Evolutionary conservation across 1,140 invertebrate genomes (phyloP), one percentile per base, ranked within the genome.

Genomic region (Pomacea maculata): DNA sequence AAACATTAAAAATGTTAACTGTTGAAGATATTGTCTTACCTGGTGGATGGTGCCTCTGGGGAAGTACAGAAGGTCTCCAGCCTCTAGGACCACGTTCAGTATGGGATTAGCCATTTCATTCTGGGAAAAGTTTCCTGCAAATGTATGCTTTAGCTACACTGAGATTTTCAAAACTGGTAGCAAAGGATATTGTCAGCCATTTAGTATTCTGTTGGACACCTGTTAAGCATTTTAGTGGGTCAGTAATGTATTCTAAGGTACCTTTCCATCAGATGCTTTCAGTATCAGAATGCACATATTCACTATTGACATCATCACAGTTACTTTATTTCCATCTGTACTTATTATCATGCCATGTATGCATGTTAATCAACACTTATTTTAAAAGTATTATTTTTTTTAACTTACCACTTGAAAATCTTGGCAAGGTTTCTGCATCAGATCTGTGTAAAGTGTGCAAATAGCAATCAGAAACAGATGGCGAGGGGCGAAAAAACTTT

Each of bases 41-140:
- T 93, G 97, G 92, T 99, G 98, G 82, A 99, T 98, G 57, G 94
- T 95, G 14, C 98, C 98, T 73, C 98, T 92, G 19, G 97, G 97
- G 85, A 94, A 93, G 91, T 99, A 99, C 0, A 99, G 91, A 77
- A 99, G 88, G 91, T 99, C 97, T 1, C 98, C 98, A 29, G 96
- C 93, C 85, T 96, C 93, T 63, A 99, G 89, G 21, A 94, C 93
- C 0, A 95, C 93, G 87, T 99, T 96, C 80, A 98, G 90, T 73
- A 98, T 94, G 4, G 97, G 96, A 67, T 95, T 91, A 0, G 95
- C 95, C 86, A 93, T 81, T 14, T 98, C 96, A 12, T 94, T 92
- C 82, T 95, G 94, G 17, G 92, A 93, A 83, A 97, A 87, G 82
- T 89, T 90, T 61, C 82, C 89, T 90, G 83, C 19, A 83, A 86